These are phyloP conservation scores for Achroia grisella DNA, from an alignment of 1,140 invertebrate genomes.

Conservation along the genomic window DNA sequence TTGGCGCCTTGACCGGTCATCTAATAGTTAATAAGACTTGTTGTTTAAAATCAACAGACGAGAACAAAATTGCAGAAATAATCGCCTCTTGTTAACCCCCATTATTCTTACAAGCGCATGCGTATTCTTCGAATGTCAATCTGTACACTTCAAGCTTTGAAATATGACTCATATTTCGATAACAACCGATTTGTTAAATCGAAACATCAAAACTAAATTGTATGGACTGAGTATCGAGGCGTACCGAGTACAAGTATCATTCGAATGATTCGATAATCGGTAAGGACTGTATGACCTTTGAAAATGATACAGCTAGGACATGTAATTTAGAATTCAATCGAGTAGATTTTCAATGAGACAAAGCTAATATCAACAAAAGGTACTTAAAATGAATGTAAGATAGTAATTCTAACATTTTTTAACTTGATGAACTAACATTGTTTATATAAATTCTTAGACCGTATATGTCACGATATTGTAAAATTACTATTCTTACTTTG, in stretches of 20 bases:
- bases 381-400: no score
- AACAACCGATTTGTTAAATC: conserved; percentile 10
- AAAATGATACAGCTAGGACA: no score
- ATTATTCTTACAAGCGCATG: conserved; percentile 40
- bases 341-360: no score
- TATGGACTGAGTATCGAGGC: conserved; percentile 4
- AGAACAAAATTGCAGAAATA: conserved; percentile 50
- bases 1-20: no score
- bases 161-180: conserved; percentile 29
- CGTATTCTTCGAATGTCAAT: conserved; percentile 15
- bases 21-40: no score
- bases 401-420: no score
- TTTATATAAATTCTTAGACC: no score
- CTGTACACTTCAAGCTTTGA: conserved; percentile 15
- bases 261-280: conserved; percentile 41
- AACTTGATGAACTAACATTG: no score
- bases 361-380: no score
- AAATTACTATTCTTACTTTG: no score
- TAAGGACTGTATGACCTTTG: conserved; percentile 33
- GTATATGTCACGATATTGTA: no score
- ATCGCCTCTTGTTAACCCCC: conserved; percentile 48
- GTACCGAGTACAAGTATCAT: conserved; percentile 25
- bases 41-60: conserved; percentile 57
- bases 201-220: conserved; percentile 23
- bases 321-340: no score